Evolutionary conservation across 2,113 vertebrate genomes (phyloP), one percentile per base, ranked within the genome.

Genomic region (Bucco capensis): DNA sequence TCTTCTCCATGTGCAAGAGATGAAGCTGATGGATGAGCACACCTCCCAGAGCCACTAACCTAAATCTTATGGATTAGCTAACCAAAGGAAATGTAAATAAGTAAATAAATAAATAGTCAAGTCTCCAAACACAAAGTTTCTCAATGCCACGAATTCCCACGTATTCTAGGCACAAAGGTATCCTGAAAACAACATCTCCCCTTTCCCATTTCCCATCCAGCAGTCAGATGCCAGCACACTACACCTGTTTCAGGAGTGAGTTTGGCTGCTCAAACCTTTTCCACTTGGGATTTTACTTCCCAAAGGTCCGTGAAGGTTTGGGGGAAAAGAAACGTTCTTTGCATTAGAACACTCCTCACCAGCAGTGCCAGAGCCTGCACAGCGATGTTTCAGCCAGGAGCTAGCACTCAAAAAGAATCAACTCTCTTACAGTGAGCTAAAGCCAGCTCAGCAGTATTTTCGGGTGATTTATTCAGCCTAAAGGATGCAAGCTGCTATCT

Each of bases 321-420:
- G 13, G 22, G 28, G 28, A 38, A 31, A 75, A 65, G 40, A 94
- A 92, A 75, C 96, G 67, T 11, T 53, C 33, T 73, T 81, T 62
- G n/a, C 64, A 71, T 50, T 88, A 73, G 91, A 94, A 37, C 67
- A 44, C 35, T 50, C 69, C 58, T 94, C 85, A 79, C 69, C 62
- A 46, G 40, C 40, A 66, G 17, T 12, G 30, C 16, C 69, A 35
- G 38, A 82, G 38, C 22, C 82, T 16, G 35, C 12, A 46, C 40
- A 19, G 35, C 8, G 9, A 77, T 50, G 60, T 80, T 74, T 56
- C 83, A 83, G 76, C 46, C 57, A 49, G 62, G n/a, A 89, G 87
- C 64, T 50, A 77, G 53, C 16, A 54, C n/a, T 65, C 16, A 13
- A 30, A 93, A 91, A 56, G n/a, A 7, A 28, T 8, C 16, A n/a